Base-by-base conservation (phyloP, 2,797 vertebrate genomes). In the Salmo trutta region DNA sequence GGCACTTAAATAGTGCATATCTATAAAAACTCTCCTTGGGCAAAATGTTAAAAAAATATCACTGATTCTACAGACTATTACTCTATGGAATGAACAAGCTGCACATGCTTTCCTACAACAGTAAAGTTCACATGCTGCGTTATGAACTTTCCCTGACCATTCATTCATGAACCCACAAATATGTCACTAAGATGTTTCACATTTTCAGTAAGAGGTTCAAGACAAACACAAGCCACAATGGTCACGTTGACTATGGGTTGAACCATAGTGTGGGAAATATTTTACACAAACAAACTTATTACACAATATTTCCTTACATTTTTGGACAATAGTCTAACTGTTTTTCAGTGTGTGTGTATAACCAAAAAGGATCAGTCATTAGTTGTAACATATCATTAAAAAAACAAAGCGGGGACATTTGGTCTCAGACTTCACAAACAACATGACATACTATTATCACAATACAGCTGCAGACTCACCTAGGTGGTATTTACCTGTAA, bases 401-500 rank as follows among this genome's bases (percentile, higher is more conserved):
- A 80, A 4, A 36, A 19, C 15, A 3, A 59, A 62, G n/a, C 14
- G 3, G 17, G n/a, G 21, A 62, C n/a, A 27, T 64, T 24, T 64
- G 5, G 59, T 77, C 77, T 65, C 76, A 75, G 77, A 68, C 75
- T n/a, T 33, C 41, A 31, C 64, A 33, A 76, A 71, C 54, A 14
- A 19, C 21, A 83, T 86, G 85, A 85, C 89, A 85, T 81, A 24
- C 75, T 89, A 76, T 89, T 83, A 91, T 93, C 89, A 90, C 75
- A 1, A 19, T 16, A 74, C 81, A 89, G 75, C 82, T 77, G 73
- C 85, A 90, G 87, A 89, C 90, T 87, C 62, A 74, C 85, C 81
- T 86, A 83, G 80, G 77, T 72, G 75, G 78, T 92, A 88, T 92
- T 92, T 93, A 91, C 90, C 87, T 89, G 85, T 68, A 81, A 78